Conservation (phyloP, 1,140 invertebrate genomes). For the Watersipora subatra region DNA sequence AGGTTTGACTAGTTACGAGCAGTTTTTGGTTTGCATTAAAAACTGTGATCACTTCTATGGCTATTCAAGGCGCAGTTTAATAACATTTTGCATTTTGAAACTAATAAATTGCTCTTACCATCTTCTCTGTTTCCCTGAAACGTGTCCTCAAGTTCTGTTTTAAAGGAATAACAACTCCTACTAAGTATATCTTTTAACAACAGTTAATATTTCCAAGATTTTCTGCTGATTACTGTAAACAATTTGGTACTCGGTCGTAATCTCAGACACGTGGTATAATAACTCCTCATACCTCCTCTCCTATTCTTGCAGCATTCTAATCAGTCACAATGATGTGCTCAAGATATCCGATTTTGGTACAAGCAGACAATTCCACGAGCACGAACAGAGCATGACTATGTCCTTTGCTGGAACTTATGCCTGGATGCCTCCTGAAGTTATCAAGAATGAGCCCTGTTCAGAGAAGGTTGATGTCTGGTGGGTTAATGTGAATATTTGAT, state of each 20-base stretch:
- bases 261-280: not conserved
- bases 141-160: no score
- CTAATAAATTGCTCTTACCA: no score
- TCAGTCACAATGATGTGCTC: conserved; percentile 72
- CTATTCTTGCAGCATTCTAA: conserved; percentile 63
- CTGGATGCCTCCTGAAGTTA: conserved; percentile 99
- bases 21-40: no score
- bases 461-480: conserved; percentile 93
- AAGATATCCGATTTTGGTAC: conserved; percentile 98
- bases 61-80: no score
- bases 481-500: conserved; percentile 17
- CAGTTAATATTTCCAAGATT: no score
- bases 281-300: not conserved
- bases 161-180: no score
- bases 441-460: conserved; percentile 85
- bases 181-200: no score
- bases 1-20: no score
- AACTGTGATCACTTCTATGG: no score
- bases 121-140: no score
- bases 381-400: conserved; percentile 84
- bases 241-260: not conserved
- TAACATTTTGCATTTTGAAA: no score
- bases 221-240: no score
- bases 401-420: conserved; percentile 85
- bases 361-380: conserved; percentile 71